Evolutionary conservation across 1,140 invertebrate genomes (phyloP), one percentile per base, ranked within the genome.

Genomic region (Drosophila micromelanica): DNA sequence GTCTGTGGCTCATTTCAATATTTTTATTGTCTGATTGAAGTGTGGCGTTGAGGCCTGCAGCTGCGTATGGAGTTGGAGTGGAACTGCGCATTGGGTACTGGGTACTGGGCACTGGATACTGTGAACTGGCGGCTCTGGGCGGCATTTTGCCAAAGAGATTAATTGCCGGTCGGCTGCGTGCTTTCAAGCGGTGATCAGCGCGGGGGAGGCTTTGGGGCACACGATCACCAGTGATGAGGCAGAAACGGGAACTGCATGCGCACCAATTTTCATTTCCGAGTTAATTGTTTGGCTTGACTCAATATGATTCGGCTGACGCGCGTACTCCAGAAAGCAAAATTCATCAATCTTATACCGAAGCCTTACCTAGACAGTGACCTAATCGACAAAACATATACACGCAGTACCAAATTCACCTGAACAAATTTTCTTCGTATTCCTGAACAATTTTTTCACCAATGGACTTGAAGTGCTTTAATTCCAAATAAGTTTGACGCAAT

Each of bases 11-110:
- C 75, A 87, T 86, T 87, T 87, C 68, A 87, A 86, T 86, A 86
- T 86, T 87, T 76, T 86, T 86, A 87, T 86, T 87, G 82, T 87
- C 75, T 86, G 81, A 86, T 86, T 87, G 81, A 86, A 86, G 81
- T 86, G 82, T 86, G 81, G 87, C 75, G 81, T 86, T 67, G 69
- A 57, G 70, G 56, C 40, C 20, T 30, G 45, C 77, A 81, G 69
- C 61, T 76, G 55, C 62, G 59, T 38, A 65, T 73, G 55, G 48
- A 20, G 63, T 49, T 76, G 54, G 72, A 73, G n/a, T n/a, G n/a
- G n/a, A n/a, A n/a, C n/a, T n/a, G n/a, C n/a, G n/a, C n/a, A 32
- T 40, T 52, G 61, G 6, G 56, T 5, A 20, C 15, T 51, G 60
- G 23, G 45, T 43, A 38, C 37, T 65, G 54, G 52, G 38, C 3